Base-by-base conservation (phyloP, 2,113 vertebrate species). In the Tachycineta bicolor region DNA sequence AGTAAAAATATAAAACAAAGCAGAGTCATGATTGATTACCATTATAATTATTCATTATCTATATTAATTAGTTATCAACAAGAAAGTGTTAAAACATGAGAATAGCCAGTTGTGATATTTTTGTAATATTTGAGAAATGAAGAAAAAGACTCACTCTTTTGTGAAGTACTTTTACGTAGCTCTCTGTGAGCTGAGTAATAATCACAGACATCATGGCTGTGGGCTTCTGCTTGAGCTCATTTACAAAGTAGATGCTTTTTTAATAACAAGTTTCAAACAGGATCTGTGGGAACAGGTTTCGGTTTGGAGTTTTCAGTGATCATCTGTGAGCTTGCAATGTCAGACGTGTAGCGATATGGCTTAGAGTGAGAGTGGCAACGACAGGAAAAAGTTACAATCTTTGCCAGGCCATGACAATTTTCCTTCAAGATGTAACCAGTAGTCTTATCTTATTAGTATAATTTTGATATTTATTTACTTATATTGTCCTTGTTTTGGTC, bases 331-430 rank as follows among this genome's bases (percentile, higher is more conserved):
- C 5, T 68, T 73, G n/a, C 10, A 39, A 14, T 39, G 8, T 15
- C 34, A 28, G 5, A 3, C 0, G 0, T 24, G 20, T 19, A 68
- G 14, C 0, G 3, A 26, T 0, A 0, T 1, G 3, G 19, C 8
- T 83, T 26, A 44, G 10, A 25, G 15, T 0, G 1, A 83, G 21
- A 60, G 69, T 22, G 14, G 4, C 4, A 93, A 74, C 64, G 12
- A 12, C 5, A 76, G 11, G n/a, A 49, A 12, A 63, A 81, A 11
- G 7, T 71, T 29, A 37, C 18, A 33, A 9, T 7, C 15, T 73
- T 95, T 53, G 11, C 6, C 5, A 44, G 4, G 18, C 8, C 10
- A 16, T 11, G 26, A 11, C 0, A 11, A 8, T n/a, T 77, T 68
- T n/a, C 26, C 8, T 9, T 12, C 14, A 25, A 43, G 9, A 5